Conservation (phyloP, 2,797 vertebrate genomes). For the Molothrus aeneus region DNA sequence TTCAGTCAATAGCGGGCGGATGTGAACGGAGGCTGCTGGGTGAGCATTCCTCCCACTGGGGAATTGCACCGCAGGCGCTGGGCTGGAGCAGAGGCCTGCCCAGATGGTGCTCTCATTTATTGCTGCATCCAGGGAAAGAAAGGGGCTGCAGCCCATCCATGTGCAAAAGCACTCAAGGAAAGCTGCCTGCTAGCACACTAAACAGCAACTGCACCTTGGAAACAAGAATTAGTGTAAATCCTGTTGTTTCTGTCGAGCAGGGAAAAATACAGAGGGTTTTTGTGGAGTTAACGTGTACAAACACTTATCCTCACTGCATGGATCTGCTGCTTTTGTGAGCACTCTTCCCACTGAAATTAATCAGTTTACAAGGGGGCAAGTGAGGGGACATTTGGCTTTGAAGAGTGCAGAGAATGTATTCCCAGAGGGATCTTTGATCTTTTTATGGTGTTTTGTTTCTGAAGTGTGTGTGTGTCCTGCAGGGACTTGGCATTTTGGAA, state of each 20-base stretch:
- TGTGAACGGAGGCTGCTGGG: slow-evolving; percentile 41
- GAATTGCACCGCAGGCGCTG: slow-evolving; percentile 24
- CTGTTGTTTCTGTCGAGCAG: neutral
- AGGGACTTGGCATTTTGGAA: neutral
- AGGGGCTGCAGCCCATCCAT: neutral
- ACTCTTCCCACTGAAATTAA: slow-evolving; percentile 22
- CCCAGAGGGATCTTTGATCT: slow-evolving; percentile 45
- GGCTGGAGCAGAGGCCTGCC: neutral
- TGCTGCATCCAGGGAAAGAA: neutral
- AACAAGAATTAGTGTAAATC: neutral
- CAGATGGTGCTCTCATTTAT: slow-evolving; percentile 34
- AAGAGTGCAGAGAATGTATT: slow-evolving; percentile 24
- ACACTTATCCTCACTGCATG: neutral
- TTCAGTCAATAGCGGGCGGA: slow-evolving; percentile 51
- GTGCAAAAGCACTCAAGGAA: neutral
- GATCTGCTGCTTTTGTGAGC: neutral
- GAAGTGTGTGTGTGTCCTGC: neutral
- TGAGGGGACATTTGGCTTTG: slow-evolving; percentile 24
- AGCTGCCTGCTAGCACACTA: neutral
- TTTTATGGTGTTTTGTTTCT: slow-evolving; percentile 47
- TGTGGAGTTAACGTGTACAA: neutral
- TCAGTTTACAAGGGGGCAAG: slow-evolving; percentile 33
- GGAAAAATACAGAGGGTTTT: neutral
- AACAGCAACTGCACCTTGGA: neutral
- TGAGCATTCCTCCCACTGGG: slow-evolving; percentile 61